Percentiles rank a stretch among this genome's conserved stretches.
phyloP scores from a whole-genome alignment of 2,113 vertebrate genomes.

The Sander vitreus region DNA sequence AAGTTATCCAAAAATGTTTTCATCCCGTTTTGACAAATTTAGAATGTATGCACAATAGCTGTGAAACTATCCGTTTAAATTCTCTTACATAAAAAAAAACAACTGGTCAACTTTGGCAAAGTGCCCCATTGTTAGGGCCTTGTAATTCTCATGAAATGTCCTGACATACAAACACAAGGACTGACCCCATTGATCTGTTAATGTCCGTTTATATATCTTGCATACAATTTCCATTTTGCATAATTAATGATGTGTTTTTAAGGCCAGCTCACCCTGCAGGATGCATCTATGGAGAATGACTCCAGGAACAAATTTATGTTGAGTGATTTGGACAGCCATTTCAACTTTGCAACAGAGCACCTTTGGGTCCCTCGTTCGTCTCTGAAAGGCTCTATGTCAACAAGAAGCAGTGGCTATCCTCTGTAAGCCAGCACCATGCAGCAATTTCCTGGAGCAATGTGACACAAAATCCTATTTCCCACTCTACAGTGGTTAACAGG shows the following conservation, averaged over 20 bases:
- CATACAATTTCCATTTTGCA: not conserved
- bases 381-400: conserved; percentile 63
- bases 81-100: too few relatives aligned
- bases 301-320: conserved; percentile 37
- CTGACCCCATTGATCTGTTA: not conserved
- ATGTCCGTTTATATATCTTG: not conserved
- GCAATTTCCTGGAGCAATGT: conserved; percentile 66
- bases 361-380: conserved; percentile 31
- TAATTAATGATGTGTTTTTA: not conserved
- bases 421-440: conserved; percentile 55
- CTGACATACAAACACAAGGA: too few relatives aligned
- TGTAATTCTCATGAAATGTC: too few relatives aligned
- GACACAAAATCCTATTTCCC: conserved; percentile 76
- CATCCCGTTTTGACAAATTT: too few relatives aligned
- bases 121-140: too few relatives aligned
- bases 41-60: too few relatives aligned
- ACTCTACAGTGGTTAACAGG: conserved; percentile 67
- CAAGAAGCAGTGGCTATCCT: conserved; percentile 57
- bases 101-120: too few relatives aligned
- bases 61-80: too few relatives aligned
- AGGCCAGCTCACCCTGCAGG: not conserved
- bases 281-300: conserved; percentile 12
- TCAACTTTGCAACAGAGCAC: conserved; percentile 34
- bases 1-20: too few relatives aligned
- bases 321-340: conserved; percentile 38